Evolutionary conservation across 64 coral and sea anemone genomes (phyloP).

Genomic region (Porites australiensis): DNA sequence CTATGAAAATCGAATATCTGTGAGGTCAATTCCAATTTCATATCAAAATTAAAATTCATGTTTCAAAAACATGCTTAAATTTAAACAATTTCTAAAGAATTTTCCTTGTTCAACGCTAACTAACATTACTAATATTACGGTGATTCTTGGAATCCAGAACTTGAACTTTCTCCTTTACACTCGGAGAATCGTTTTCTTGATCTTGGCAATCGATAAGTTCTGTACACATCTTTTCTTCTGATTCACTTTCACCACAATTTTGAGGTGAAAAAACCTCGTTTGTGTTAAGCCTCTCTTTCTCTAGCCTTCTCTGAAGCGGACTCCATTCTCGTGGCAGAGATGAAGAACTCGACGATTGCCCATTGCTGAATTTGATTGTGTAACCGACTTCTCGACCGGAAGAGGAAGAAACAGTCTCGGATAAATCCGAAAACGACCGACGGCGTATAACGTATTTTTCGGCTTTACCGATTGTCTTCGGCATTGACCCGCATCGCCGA

Average conservation of each 20-base stretch:
- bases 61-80: neutral
- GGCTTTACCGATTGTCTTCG: constrained; percentile 26
- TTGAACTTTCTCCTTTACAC: constrained; percentile 19
- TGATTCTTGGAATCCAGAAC: constrained; percentile 32
- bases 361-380: constrained; percentile 29
- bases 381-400: constrained; percentile 31
- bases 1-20: constrained; percentile 19
- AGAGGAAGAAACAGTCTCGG: constrained; percentile 11
- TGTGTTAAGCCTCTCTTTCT: neutral
- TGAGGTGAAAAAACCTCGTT: neutral
- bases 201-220: neutral
- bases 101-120: neutral
- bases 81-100: neutral
- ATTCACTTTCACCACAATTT: neutral
- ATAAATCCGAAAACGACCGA: constrained; percentile 61
- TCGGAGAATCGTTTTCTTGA: neutral
- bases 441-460: constrained; percentile 55
- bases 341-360: constrained; percentile 7
- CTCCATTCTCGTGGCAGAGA: constrained; percentile 24
- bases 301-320: neutral
- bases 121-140: neutral
- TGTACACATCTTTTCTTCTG: neutral
- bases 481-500: constrained; percentile 53
- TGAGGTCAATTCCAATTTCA: constrained; percentile 3
- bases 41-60: neutral